Evolutionary conservation across 2,888 invertebrate genomes (phyloP).

Genomic region (Scaptomyza parva): DNA sequence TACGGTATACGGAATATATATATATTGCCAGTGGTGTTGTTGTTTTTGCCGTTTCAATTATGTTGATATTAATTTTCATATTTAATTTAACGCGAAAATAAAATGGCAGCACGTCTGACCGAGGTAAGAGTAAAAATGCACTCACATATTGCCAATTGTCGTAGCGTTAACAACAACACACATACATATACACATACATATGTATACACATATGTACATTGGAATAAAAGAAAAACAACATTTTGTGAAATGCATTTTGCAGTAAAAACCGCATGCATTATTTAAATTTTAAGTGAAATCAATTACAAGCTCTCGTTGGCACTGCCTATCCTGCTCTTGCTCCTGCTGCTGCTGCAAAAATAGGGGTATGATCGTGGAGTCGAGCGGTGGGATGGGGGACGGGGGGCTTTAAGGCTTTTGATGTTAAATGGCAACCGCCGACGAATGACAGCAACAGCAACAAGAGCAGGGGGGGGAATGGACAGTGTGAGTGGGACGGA

Average conservation of each 20-base stretch:
- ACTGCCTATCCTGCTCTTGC: conserved; percentile 1
- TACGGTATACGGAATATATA: no score
- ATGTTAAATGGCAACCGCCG: conserved; percentile 68
- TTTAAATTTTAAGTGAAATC: conserved; percentile 80
- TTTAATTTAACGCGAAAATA: conserved; percentile 77
- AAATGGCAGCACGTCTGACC: conserved; percentile 43
- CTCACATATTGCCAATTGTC: background rate
- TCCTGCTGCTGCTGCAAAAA: background rate
- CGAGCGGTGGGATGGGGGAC: background rate
- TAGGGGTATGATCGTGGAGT: background rate
- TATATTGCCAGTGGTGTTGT: conserved; percentile 48
- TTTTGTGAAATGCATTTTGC: conserved; percentile 77
- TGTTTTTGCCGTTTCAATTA: conserved; percentile 76
- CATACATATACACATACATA: background rate
- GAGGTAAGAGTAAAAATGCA: background rate
- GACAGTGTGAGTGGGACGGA: conserved; percentile 59
- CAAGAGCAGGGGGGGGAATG: background rate
- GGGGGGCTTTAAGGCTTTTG: conserved; percentile 58
- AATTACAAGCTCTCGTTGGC: conserved; percentile 73
- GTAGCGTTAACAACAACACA: conserved; percentile 9
- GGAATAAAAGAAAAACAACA: conserved; percentile 27
- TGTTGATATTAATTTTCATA: conserved; percentile 81
- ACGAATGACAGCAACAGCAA: conserved; percentile 9
- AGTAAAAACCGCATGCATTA: conserved; percentile 80
- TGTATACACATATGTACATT: background rate